Percentiles rank a stretch among this genome's conserved stretches.
phyloP scores from a whole-genome alignment of 2,797 vertebrate genomes.

The Mus minutoides region DNA sequence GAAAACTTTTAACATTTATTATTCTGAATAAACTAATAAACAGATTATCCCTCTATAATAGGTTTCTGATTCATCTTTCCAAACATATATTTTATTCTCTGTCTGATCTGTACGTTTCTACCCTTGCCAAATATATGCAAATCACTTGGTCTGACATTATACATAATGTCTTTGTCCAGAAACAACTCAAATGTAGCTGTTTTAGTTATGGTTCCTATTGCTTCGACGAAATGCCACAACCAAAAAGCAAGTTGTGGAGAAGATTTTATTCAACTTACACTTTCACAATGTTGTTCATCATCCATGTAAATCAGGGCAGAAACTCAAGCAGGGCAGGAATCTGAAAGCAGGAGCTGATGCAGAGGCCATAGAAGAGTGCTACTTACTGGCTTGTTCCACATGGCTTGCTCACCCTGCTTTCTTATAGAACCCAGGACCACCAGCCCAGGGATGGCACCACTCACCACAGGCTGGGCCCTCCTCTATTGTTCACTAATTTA shows the following conservation, averaged over 20 bases:
- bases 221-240: background rate
- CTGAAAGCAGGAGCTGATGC: background rate
- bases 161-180: background rate
- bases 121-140: background rate
- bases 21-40: constrained; percentile 39
- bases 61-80: background rate
- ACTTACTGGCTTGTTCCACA: background rate
- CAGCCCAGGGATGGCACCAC: background rate
- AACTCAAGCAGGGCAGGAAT: background rate
- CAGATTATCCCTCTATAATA: constrained; percentile 19
- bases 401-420: background rate
- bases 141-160: background rate
- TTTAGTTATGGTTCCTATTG: background rate
- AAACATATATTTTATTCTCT: background rate
- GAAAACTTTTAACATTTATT: constrained; percentile 49
- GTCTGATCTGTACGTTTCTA: background rate
- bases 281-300: background rate
- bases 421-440: background rate
- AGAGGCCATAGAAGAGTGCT: background rate
- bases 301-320: background rate
- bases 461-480: background rate
- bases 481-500: background rate
- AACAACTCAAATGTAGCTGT: background rate
- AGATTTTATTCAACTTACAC: background rate
- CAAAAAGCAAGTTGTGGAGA: background rate